These are phyloP conservation scores for Tetrax tetrax DNA, from an alignment of 2,113 vertebrate species.

Conservation along the genomic window DNA sequence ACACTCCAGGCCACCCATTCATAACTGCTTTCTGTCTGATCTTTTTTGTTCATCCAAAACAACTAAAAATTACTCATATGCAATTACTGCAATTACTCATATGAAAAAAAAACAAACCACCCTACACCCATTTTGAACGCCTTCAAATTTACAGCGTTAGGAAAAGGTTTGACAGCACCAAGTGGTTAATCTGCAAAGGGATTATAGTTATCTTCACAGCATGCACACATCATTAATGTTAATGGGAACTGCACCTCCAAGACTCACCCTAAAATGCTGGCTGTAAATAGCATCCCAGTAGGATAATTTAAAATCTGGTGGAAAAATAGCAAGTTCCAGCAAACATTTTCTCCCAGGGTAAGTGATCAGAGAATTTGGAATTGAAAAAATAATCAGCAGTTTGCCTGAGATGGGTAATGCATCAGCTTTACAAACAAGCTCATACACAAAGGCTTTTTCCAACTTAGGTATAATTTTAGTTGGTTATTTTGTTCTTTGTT, in stretches of 20 bases:
- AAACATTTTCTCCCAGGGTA: slow-evolving; percentile 20
- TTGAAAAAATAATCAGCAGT: neutral
- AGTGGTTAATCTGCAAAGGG: slow-evolving; percentile 8
- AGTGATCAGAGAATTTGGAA: neutral
- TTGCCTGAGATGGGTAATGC: neutral
- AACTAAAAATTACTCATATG: no score
- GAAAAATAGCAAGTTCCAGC: slow-evolving; percentile 13
- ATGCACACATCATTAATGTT: neutral
- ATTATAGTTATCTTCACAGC: slow-evolving; percentile 22
- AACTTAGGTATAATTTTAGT: neutral
- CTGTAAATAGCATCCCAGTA: slow-evolving; percentile 10
- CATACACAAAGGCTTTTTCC: neutral
- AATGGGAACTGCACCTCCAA: neutral
- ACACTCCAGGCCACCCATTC: neutral
- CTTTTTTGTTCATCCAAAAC: neutral
- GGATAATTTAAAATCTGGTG: slow-evolving; percentile 29
- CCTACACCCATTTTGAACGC: neutral
- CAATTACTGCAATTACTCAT: neutral
- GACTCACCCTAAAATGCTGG: neutral
- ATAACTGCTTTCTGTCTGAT: neutral
- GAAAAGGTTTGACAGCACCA: slow-evolving; percentile 11
- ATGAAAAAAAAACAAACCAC: neutral
- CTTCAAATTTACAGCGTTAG: slow-evolving; percentile 1
- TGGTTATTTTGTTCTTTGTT: neutral
- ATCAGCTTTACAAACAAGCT: neutral